Base-by-base conservation (phyloP, 2,113 vertebrate species). In the Rhipidura dahli region DNA sequence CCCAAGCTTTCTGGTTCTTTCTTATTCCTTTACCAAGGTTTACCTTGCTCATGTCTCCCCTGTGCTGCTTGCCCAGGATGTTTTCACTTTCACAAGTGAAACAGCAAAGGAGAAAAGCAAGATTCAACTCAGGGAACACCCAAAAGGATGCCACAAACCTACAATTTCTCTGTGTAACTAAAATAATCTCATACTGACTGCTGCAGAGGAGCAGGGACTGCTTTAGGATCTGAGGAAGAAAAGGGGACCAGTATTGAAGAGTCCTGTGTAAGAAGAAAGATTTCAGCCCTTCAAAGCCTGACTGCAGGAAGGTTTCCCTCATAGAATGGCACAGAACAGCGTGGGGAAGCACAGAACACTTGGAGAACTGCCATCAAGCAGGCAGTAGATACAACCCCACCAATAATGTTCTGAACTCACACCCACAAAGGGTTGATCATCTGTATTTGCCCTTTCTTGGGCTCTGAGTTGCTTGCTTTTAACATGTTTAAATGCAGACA, bases 41-140 rank as follows among this genome's bases (percentile, higher is more conserved):
- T 19, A 59, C 30, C 26, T 30, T 70, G 35, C 60, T 78, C 65
- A 20, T 8, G 6, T 31, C 13, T 31, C 66, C 65, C 33, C 28
- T 33, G 39, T 15, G 49, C 27, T 79, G 33, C 33, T 23, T 56
- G 33, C 28, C 15, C 12, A 54, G 20, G 20, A 39, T 0, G 0
- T 28, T 20, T 51, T 30, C 50, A 53, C 50, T 54, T 18, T 81
- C 50, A 50, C 5, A 61, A 59, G 35, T 12, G 8, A 28, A 77
- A 35, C 3, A 86, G 20, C 20, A 56, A 72, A 8, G 3, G 17
- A 40, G 39, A 61, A 83, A 76, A 94, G 15, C 13, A 72, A 28
- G 7, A 65, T 72, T 73, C 28, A 61, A 57, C 0, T 3, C 37
- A 53, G 31, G 50, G 16, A 35, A 63, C 7, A 59, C 11, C 15